Conservation (phyloP, 2,888 invertebrate species). For the Acleris holmiana region DNA sequence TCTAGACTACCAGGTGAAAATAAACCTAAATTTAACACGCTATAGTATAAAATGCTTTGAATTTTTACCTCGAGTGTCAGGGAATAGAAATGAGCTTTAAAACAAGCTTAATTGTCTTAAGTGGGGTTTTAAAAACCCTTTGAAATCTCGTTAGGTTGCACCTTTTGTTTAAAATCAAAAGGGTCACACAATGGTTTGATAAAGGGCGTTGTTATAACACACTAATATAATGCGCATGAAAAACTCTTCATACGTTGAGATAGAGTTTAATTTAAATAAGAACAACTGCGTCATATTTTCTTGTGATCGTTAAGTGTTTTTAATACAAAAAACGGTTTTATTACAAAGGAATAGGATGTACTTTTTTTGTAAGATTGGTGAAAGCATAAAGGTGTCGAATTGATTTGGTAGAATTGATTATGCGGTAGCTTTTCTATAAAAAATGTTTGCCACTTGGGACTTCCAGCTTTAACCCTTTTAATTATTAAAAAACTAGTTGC, state of each 20-base stretch:
- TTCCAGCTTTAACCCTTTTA: background rate
- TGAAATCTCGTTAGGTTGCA: constrained; percentile 13
- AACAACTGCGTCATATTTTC: background rate
- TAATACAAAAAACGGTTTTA: constrained; percentile 14
- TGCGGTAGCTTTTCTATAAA: constrained; percentile 2
- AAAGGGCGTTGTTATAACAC: constrained; percentile 9
- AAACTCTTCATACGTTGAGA: background rate
- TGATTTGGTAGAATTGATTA: constrained; percentile 31
- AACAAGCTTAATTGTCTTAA: constrained; percentile 26
- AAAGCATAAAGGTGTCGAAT: constrained; percentile 34
- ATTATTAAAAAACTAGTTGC: too few relatives aligned
- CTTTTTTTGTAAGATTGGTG: constrained; percentile 18
- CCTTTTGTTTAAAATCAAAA: constrained; percentile 9
- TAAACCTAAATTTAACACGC: background rate
- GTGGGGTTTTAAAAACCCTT: constrained; percentile 11
- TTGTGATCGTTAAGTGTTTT: constrained; percentile 24
- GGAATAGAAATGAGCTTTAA: constrained; percentile 3
- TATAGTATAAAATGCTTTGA: too few relatives aligned
- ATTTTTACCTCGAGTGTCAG: too few relatives aligned
- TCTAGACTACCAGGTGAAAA: background rate
- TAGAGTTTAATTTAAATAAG: background rate
- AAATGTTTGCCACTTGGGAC: constrained; percentile 16
- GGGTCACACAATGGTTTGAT: constrained; percentile 14
- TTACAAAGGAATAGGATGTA: constrained; percentile 6
- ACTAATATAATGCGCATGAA: background rate